A percentile compares a stretch with the other conserved stretches of the same genome.
These are phyloP conservation scores for Erinaceus europaeus DNA, from an alignment of 2,113 vertebrate species.

Conservation along the genomic window DNA sequence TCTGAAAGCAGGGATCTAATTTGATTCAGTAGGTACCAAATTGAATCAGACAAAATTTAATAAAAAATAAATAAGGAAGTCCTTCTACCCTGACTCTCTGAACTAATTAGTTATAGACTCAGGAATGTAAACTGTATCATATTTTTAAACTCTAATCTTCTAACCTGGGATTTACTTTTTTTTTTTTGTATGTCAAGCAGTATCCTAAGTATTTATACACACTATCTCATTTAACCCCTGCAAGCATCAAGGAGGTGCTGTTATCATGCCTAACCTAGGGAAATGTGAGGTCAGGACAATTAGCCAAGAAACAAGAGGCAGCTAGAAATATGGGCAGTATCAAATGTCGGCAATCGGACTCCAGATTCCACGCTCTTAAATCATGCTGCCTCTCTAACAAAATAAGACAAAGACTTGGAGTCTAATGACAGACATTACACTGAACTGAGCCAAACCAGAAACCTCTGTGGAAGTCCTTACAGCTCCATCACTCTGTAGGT, in stretches of 20 bases:
- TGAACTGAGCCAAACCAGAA: background rate
- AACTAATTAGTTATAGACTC: background rate
- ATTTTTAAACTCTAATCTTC: constrained; percentile 1
- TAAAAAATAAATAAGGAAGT: background rate
- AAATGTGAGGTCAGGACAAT: background rate
- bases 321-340: background rate
- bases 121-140: background rate
- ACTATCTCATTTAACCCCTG: background rate
- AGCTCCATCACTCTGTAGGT: background rate
- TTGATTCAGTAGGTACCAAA: background rate
- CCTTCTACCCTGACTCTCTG: background rate
- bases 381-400: background rate
- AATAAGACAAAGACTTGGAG: background rate
- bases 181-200: background rate
- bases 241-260: background rate
- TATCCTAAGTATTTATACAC: background rate
- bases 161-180: background rate
- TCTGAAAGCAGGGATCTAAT: background rate
- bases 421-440: background rate
- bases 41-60: background rate
- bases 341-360: background rate
- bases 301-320: background rate
- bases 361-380: background rate
- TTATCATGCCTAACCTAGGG: background rate
- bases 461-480: background rate